A percentile compares a stretch with the other conserved stretches of the same genome.
Evolutionary conservation across 2,888 invertebrate species (phyloP).

Genomic region (Patella depressa): DNA sequence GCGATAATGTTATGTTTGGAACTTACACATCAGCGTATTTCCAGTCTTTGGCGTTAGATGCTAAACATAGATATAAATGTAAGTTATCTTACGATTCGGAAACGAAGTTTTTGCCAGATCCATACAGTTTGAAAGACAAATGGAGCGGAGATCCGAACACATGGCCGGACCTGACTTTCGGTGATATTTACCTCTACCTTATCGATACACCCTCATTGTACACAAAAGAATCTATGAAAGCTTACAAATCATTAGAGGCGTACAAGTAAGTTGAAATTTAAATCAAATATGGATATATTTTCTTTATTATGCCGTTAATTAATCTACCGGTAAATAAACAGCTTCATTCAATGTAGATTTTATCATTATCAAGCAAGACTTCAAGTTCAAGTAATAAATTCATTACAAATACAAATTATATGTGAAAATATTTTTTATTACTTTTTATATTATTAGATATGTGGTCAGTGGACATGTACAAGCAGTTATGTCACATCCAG

Average conservation of each 20-base stretch:
- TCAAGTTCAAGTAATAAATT: no score
- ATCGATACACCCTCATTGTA: constrained; percentile 17
- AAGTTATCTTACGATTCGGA: not conserved
- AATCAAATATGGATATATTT: not conserved
- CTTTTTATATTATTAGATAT: constrained; percentile 27
- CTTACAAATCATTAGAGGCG: constrained; percentile 27
- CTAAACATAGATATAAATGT: not conserved
- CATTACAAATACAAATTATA: no score
- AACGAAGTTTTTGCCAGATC: constrained; percentile 5
- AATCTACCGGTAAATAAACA: no score
- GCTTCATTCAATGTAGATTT: no score
- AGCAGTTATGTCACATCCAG: constrained; percentile 17
- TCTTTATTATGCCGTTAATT: no score
- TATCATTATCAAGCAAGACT: no score
- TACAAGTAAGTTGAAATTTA: constrained; percentile 18
- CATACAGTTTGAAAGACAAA: constrained; percentile 13
- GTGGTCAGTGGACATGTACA: constrained; percentile 37
- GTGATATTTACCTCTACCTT: constrained; percentile 18
- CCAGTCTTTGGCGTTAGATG: not conserved
- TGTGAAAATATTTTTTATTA: not conserved
- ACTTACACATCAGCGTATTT: not conserved
- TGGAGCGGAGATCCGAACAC: constrained; percentile 13
- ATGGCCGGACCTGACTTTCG: constrained; percentile 17
- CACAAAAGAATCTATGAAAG: constrained; percentile 21
- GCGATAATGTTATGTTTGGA: no score